Percentiles rank a stretch among this genome's conserved stretches.
Conservation (phyloP, 2,113 vertebrate species). For the Notothenia rossii region DNA sequence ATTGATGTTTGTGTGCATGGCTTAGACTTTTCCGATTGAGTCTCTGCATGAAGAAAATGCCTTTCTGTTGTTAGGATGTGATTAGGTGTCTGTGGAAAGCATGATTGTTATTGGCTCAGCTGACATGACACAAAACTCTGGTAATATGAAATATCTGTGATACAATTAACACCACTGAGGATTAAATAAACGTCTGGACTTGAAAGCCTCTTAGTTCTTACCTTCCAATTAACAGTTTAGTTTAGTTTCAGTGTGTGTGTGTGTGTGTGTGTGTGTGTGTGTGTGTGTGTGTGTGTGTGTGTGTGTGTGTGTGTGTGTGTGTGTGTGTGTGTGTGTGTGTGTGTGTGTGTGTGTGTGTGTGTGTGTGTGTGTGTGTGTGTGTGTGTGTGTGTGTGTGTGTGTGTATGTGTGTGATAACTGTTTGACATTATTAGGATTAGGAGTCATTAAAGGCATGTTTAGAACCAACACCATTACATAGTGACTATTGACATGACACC, state of each 20-base stretch:
- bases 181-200: neutral
- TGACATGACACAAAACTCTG: conserved; percentile 16
- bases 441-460: neutral
- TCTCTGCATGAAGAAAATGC: conserved; percentile 32
- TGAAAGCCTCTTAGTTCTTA: neutral
- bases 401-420: neutral
- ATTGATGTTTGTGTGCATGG: conserved; percentile 50
- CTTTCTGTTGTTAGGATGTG: conserved; percentile 20
- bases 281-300: too few relatives aligned
- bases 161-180: conserved; percentile 1
- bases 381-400: too few relatives aligned
- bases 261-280: too few relatives aligned
- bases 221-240: neutral
- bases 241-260: too few relatives aligned
- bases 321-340: neutral
- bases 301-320: neutral
- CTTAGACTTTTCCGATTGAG: neutral
- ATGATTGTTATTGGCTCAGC: conserved; percentile 4
- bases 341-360: neutral
- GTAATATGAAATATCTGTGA: conserved; percentile 10
- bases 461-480: neutral
- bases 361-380: neutral
- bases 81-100: neutral
- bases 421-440: neutral
- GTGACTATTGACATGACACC: neutral